Base-by-base conservation (phyloP, 2,113 vertebrate genomes). In the Leucopternis melanops region DNA sequence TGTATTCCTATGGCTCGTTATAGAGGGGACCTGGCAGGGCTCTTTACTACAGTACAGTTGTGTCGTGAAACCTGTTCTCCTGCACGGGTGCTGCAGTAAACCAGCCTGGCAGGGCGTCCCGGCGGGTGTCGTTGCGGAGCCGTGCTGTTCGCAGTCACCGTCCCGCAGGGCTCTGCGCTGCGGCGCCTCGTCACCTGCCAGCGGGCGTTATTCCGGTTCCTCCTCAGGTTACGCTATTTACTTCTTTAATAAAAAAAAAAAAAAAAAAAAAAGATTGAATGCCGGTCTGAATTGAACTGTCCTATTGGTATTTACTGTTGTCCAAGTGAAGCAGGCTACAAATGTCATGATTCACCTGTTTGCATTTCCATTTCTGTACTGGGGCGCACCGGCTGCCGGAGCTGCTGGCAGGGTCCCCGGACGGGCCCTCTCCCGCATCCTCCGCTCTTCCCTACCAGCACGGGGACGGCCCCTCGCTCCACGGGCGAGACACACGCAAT, bases 1-100 rank as follows among this genome's bases (percentile, higher is more conserved):
- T 18, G 1, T 18, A 0, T 8, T 18, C 63, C 57, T 1, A 22
- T 3, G 58, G 70, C 11, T 67, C 32, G 2, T 8, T 29, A 8
- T 8, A 15, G 59, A 27, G 71, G n/a, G 29, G 59, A 1, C 32
- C 44, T 32, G 73, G 66, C 72, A 10, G 59, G 1, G 59, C 38
- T 22, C 40, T 26, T 11, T 13, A 1, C 81, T 52, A 4, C 75
- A 1, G 54, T 10, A 1, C 25, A 3, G 54, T 8, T 6, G n/a
- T 49, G 82, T 61, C 3, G 45, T 4, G 38, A 14, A 13, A 5
- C 45, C 62, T 32, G 22, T n/a, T 72, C 63, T 29, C 34, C 65
- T 8, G 11, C 59, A 2, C 26, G 4, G 32, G 50, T 27, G 52
- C 92, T 54, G 65, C 67, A 44, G 81, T 23, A 20, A 15, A 20